phyloP scores from a whole-genome alignment of 2,113 vertebrate genomes.

The Cryptoleucopteryx plumbea region DNA sequence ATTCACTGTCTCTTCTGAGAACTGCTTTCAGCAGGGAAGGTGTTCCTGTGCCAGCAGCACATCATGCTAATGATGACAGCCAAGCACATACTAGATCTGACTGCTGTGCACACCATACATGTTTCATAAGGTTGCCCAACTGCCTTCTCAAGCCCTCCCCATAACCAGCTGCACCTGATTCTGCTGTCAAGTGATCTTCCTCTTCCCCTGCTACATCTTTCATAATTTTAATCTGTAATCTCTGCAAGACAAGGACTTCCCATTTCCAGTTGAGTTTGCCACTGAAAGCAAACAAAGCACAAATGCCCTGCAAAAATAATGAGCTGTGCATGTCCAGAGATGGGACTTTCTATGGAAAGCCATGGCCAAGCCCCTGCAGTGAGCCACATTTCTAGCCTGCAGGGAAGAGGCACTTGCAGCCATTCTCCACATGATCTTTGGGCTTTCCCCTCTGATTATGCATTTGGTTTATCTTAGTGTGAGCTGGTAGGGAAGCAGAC shows the following conservation, averaged over 20 bases:
- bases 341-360: neutral
- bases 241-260: neutral
- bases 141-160: neutral
- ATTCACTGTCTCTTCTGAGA: neutral
- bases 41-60: neutral
- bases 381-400: neutral
- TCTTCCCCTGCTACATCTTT: neutral
- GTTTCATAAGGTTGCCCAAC: neutral
- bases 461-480: neutral
- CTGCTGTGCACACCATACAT: neutral
- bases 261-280: neutral
- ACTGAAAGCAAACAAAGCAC: neutral
- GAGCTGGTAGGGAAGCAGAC: neutral
- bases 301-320: neutral
- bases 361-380: neutral
- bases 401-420: neutral
- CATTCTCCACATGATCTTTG: neutral
- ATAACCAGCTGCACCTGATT: neutral
- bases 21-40: neutral
- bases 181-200: neutral
- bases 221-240: neutral
- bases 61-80: neutral
- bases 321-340: neutral
- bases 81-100: neutral
- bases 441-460: neutral